Percentiles rank a stretch among this genome's conserved stretches.
These are phyloP conservation scores for Drosophila tani DNA, from an alignment of 1,140 invertebrate genomes.

Conservation along the genomic window DNA sequence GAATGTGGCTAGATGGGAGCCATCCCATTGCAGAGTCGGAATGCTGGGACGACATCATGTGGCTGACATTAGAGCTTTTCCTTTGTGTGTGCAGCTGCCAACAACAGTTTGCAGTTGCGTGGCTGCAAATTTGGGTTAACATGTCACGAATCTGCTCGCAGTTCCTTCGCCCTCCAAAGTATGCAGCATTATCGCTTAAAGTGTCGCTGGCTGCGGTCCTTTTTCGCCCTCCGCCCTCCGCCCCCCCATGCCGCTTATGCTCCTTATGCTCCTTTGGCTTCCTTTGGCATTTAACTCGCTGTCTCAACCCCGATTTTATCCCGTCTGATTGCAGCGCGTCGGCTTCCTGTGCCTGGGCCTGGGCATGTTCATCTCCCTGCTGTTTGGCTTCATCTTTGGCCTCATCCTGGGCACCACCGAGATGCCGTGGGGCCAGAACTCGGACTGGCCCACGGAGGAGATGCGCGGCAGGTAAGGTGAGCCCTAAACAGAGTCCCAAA, in stretches of 20 bases:
- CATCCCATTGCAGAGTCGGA: slow-evolving; percentile 13
- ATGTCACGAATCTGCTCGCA: slow-evolving; percentile 73
- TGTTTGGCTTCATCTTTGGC: slow-evolving; percentile 92
- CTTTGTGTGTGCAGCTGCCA: slow-evolving; percentile 77
- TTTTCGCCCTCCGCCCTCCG: neutral
- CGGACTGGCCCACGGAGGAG: slow-evolving; percentile 92
- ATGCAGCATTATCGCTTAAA: slow-evolving; percentile 77
- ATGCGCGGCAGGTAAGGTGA: slow-evolving; percentile 90
- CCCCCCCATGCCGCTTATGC: too few relatives aligned
- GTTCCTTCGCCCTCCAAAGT: slow-evolving; percentile 53
- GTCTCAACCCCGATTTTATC: slow-evolving; percentile 12
- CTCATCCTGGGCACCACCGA: slow-evolving; percentile 90
- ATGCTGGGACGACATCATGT: slow-evolving; percentile 62
- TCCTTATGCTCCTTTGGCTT: neutral
- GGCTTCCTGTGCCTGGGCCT: slow-evolving; percentile 89
- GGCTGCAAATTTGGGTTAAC: slow-evolving; percentile 82
- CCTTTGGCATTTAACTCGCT: slow-evolving; percentile 51
- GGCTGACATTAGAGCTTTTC: slow-evolving; percentile 76
- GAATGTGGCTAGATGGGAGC: neutral
- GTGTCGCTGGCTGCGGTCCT: slow-evolving; percentile 65
- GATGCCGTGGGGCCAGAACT: slow-evolving; percentile 90
- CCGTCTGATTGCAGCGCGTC: slow-evolving; percentile 86
- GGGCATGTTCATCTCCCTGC: slow-evolving; percentile 90
- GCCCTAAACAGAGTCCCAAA: slow-evolving; percentile 20
- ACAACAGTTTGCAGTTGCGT: slow-evolving; percentile 70